These are phyloP conservation scores for Phaenicophaeus curvirostris DNA, from an alignment of 2,797 vertebrate genomes.

Conservation along the genomic window DNA sequence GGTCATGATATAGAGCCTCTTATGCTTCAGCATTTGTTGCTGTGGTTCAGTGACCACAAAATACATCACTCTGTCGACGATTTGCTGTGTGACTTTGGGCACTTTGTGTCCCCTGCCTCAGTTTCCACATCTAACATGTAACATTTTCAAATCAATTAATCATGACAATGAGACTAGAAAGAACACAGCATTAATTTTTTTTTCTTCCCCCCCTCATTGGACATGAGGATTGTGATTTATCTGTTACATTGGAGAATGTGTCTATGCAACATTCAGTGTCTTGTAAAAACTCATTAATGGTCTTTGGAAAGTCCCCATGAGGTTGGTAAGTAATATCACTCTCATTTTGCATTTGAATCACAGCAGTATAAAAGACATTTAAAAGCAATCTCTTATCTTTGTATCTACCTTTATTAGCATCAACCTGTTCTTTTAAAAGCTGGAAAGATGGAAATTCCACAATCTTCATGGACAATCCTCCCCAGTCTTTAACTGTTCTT, in stretches of 20 bases:
- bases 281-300: background rate
- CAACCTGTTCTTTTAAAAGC: background rate
- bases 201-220: background rate
- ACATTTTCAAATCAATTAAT: constrained; percentile 4
- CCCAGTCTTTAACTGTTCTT: background rate
- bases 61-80: background rate
- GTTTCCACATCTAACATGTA: background rate
- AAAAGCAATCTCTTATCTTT: background rate
- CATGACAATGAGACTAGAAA: background rate
- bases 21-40: background rate
- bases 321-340: background rate
- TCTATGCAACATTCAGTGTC: background rate
- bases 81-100: background rate
- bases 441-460: background rate
- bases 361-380: background rate
- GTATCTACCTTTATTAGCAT: background rate
- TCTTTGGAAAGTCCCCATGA: background rate
- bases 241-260: background rate
- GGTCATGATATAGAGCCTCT: background rate
- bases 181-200: background rate
- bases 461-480: background rate
- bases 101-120: background rate
- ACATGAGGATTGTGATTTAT: background rate
- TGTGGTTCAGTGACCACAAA: background rate
- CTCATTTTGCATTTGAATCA: constrained; percentile 28